Evolutionary conservation across 2,797 vertebrate species (phyloP), one percentile per base, ranked within the genome.

Genomic region (Hoplostethus atlanticus): DNA sequence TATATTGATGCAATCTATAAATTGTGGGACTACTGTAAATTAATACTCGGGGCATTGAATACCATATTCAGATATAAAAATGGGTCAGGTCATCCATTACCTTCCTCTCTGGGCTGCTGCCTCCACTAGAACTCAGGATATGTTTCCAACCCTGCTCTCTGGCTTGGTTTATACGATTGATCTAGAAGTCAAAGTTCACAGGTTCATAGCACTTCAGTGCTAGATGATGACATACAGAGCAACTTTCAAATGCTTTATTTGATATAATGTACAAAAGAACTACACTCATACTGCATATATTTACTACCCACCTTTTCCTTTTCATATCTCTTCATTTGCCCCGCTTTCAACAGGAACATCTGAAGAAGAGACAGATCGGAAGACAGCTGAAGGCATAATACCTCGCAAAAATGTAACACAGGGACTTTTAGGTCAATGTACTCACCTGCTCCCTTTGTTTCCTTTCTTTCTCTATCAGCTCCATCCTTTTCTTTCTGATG

Each of bases 121-220:
- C 94, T 87, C 96, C 98, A 86, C 96, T 95, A 56, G 96, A 96
- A 88, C 96, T 96, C 78, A 97, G 92, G 56, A 98, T 97, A 79
- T 96, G 96, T 68, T 95, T 97, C 98, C 98, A 99, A 83, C 98
- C 98, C 94, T 98, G 97, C 72, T 99, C 98, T 89, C 97, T 95
- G 71, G 97, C 97, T 91, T 96, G 96, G 88, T 99, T 98, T 93
- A 98, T 97, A 76, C 94, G 95, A 87, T 95, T 97, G 83, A 99
- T 93, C 98, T 96, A 83, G 28, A 30, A 67, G 2, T 17, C 46
- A 60, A 61, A 76, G 31, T 77, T 70, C 11, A 78, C 53, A 76
- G 25, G 8, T 58, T 76, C 5, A 46, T 15, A 21, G 40, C 30
- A 62, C 42, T 68, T 46, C 15, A 65, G 61, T 40, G 44, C 57